Evolutionary conservation across 2,888 invertebrate species (phyloP).

Genomic region (Monoplex corrugatus): DNA sequence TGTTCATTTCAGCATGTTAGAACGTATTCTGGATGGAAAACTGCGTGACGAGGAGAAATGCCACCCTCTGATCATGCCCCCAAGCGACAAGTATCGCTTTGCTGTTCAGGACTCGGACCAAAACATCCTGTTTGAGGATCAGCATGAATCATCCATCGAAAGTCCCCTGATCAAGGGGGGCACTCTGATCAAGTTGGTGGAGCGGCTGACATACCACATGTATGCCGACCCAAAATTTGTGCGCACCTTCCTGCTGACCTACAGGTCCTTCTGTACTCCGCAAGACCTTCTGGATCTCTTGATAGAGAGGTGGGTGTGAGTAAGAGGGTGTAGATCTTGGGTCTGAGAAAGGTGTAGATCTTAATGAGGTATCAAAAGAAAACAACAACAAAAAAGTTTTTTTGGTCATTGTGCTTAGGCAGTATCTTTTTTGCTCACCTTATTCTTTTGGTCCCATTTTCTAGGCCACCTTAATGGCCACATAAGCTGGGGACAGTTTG

Average conservation of each 20-base stretch:
- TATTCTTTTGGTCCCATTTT: too few species aligned
- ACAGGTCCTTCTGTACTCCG: constrained; percentile 87
- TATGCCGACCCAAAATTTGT: constrained; percentile 94
- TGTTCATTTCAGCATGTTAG: constrained; percentile 84
- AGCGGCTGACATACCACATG: constrained; percentile 98
- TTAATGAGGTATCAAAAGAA: too few species aligned
- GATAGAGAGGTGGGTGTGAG: constrained; percentile 82
- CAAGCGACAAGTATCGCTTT: constrained; percentile 92
- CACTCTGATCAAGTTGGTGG: constrained; percentile 95
- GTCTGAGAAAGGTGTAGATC: too few species aligned
- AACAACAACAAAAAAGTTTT: too few species aligned
- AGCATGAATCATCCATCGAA: constrained; percentile 83
- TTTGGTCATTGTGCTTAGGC: too few species aligned
- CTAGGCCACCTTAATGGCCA: too few species aligned
- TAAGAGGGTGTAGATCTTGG: too few species aligned
- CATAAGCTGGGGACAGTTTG: too few species aligned
- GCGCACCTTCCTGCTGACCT: constrained; percentile 96
- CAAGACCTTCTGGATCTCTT: constrained; percentile 92
- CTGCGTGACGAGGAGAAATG: constrained; percentile 95
- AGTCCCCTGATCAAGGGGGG: constrained; percentile 94
- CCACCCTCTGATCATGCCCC: constrained; percentile 94
- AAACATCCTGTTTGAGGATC: constrained; percentile 95
- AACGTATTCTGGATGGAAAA: constrained; percentile 88
- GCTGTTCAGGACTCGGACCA: constrained; percentile 93
- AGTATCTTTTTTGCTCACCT: too few species aligned